Percentiles rank a stretch among this genome's conserved stretches.
phyloP scores from a whole-genome alignment of 2,797 vertebrate species.

The Gila robusta region DNA sequence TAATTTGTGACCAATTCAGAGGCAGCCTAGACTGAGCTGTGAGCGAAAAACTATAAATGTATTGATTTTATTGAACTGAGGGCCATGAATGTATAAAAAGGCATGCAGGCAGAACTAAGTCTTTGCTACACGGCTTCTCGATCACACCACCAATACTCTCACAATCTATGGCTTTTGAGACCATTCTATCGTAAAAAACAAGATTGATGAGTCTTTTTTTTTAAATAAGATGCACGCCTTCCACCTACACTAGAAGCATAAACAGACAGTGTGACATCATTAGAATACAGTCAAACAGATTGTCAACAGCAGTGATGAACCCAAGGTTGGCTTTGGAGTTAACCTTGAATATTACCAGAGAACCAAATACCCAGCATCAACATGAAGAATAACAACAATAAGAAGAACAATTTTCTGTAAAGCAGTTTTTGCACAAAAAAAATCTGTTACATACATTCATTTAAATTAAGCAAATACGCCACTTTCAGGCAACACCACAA shows the following conservation, averaged over 20 bases:
- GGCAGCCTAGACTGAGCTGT: constrained; percentile 50
- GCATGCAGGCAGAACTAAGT: constrained; percentile 38
- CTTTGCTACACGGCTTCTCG: constrained; percentile 52
- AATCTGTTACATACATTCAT: background rate
- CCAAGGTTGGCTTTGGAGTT: background rate
- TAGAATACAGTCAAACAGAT: background rate
- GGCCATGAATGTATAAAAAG: constrained; percentile 58
- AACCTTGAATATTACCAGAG: background rate
- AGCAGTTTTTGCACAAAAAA: background rate
- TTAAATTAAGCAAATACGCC: background rate
- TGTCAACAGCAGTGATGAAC: background rate
- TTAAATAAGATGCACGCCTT: constrained; percentile 8
- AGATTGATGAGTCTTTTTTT: constrained; percentile 55
- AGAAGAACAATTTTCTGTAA: background rate
- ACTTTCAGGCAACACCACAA: background rate
- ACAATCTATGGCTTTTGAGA: constrained; percentile 47
- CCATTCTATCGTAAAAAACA: constrained; percentile 47
- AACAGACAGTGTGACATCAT: constrained; percentile 7
- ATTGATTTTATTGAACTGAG: constrained; percentile 60
- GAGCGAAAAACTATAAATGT: constrained; percentile 56
- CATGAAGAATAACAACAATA: background rate
- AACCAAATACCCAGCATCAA: background rate
- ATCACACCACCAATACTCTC: constrained; percentile 55
- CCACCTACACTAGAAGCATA: constrained; percentile 37
- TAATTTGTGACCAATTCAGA: constrained; percentile 61